Conservation (phyloP, 2,113 vertebrate species). For the Neodontobutis hainanensis region DNA sequence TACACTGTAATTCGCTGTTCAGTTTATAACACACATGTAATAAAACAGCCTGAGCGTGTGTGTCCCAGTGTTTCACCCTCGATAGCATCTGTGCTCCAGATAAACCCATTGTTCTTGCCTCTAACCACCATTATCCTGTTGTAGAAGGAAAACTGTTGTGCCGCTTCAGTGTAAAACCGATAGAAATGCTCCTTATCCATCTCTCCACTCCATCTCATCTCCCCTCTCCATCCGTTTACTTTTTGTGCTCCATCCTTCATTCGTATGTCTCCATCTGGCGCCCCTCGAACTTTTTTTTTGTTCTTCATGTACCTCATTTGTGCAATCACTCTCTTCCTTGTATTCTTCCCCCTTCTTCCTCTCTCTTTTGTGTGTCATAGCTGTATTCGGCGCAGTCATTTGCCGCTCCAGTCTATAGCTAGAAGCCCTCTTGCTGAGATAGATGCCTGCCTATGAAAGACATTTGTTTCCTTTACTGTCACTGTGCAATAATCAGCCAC, state of each 20-base stretch:
- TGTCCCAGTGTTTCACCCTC: slow-evolving; percentile 35
- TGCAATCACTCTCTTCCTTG: slow-evolving; percentile 49
- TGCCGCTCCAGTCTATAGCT: slow-evolving; percentile 67
- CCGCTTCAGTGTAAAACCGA: slow-evolving; percentile 49
- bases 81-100: slow-evolving; percentile 56
- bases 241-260: slow-evolving; percentile 50
- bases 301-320: slow-evolving; percentile 45
- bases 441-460: slow-evolving; percentile 75
- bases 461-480: slow-evolving; percentile 80
- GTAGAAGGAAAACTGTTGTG: slow-evolving; percentile 43
- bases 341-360: slow-evolving; percentile 38
- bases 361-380: slow-evolving; percentile 61
- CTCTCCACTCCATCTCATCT: slow-evolving; percentile 39
- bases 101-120: slow-evolving; percentile 67
- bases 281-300: slow-evolving; percentile 54
- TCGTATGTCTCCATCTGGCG: slow-evolving; percentile 65
- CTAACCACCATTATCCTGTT: slow-evolving; percentile 56
- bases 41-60: slow-evolving; percentile 36
- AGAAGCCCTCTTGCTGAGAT: slow-evolving; percentile 69
- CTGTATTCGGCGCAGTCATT: slow-evolving; percentile 63
- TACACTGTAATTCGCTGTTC: slow-evolving; percentile 28
- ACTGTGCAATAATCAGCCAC: slow-evolving; percentile 78
- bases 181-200: slow-evolving; percentile 53
- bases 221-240: slow-evolving; percentile 30
- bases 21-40: slow-evolving; percentile 33